Base-by-base conservation (phyloP, 2,888 invertebrate genomes). In the Drosophila falleni region DNA sequence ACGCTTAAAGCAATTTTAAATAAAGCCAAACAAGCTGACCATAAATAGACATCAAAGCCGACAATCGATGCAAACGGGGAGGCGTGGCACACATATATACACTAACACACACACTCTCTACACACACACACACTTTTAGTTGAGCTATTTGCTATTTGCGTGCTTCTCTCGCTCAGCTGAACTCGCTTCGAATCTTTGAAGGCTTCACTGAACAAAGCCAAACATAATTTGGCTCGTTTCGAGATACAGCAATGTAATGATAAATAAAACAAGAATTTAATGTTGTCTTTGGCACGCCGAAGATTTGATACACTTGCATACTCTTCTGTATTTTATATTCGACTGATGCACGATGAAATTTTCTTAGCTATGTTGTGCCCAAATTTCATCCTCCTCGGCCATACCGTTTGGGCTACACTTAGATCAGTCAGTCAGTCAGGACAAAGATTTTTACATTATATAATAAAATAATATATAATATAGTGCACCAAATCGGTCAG, bases 31-130 rank as follows among this genome's bases (percentile, higher is more conserved):
- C 47, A 64, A 19, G 70, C 66, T 64, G 58, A 46, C 75, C 82
- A 60, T 55, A 87, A 84, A 84, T 84, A 89, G 84, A 84, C 84
- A 87, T 84, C 89, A 84, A 84, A 76, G 74, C 54, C 19, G 13
- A 23, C 44, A 61, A 78, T 65, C 66, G 60, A 63, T 67, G 42
- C 64, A 59, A 67, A 6, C 9, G 10, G 13, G 41, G 62, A n/a
- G 63, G 75, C 63, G 71, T 65, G 71, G 58, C 54, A 50, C 4
- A 35, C 31, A 15, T 42, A 46, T 35, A 33, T 41, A 33, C 50
- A 53, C 39, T 19, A 29, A 15, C 42, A 50, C 44, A 29, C 50
- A 35, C 44, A 53, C 39, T n/a, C n/a, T n/a, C n/a, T n/a, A 53
- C 35, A 71, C 55, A 71, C 19, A 73, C 61, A 41, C 9, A 35